Base-by-base conservation (phyloP, 2,888 invertebrate species). In the Notodonta ziczac region DNA sequence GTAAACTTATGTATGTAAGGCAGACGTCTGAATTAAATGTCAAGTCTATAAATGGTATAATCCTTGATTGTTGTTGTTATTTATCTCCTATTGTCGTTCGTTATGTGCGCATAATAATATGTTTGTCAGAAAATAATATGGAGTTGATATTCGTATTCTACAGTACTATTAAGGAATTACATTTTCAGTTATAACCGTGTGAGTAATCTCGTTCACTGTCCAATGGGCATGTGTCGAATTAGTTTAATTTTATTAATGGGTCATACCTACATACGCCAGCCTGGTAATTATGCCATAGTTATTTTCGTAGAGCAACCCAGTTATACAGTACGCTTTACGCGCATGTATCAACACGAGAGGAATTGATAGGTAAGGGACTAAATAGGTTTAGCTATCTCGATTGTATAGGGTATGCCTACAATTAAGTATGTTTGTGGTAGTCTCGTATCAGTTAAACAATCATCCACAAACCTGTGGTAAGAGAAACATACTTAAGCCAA, bases 251-350 rank as follows among this genome's bases (percentile, higher is more conserved):
- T 66, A 72, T 67, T 70, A 60, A 71, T 67, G 67, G 66, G 69
- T 69, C 67, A 69, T 24, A 24, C 24, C 24, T 69, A 61, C 65
- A 55, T 59, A 62, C 64, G 66, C 67, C 70, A 66, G 63, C 63
- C 73, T n/a, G 13, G 40, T 76, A 81, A 84, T 82, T 82, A 82
- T 82, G 81, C 73, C 78, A 79, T 71, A 77, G 86, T 81, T 87
- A 88, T 88, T 87, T 87, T 77, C 65, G 85, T 83, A 70, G 64
- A 67, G 70, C 80, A 85, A 82, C 86, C 84, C 79, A 84, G 77
- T 74, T 82, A 67, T 69, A 63, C 54, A 58, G 59, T 51, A 61
- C 61, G 58, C 58, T 56, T 60, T 53, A 65, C 56, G 24, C 44
- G 8, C 13, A 12, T 9, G 46, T 10, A n/a, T n/a, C 10, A 46